Evolutionary conservation across 92 coral and sea anemone genomes (phyloP).

Genomic region (Diadumene lineata): DNA sequence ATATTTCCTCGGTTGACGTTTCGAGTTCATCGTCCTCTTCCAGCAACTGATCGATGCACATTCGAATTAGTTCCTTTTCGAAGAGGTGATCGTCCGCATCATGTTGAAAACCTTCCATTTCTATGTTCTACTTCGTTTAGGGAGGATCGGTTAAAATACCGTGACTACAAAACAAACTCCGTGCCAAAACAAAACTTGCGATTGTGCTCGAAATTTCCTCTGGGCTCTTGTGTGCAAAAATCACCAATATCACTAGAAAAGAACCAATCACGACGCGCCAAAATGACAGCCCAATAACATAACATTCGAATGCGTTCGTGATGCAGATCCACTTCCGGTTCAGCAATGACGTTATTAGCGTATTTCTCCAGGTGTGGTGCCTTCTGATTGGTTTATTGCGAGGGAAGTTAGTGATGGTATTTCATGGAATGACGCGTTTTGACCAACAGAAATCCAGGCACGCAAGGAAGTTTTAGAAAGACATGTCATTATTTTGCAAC

Average conservation of each 20-base stretch:
- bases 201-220: constrained; percentile 59
- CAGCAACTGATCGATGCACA: constrained; percentile 95
- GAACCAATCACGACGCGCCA: constrained; percentile 79
- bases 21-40: constrained; percentile 99
- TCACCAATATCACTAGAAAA: constrained; percentile 37
- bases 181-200: constrained; percentile 58
- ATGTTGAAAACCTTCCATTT: constrained; percentile 86
- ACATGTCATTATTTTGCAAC: too few species aligned
- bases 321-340: constrained; percentile 58
- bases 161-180: constrained; percentile 13
- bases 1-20: constrained; percentile 88
- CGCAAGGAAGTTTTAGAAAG: neutral
- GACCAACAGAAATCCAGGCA: neutral
- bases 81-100: constrained; percentile 77
- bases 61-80: constrained; percentile 96
- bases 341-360: constrained; percentile 22
- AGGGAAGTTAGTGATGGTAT: neutral
- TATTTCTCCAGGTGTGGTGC: constrained; percentile 23
- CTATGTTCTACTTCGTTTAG: constrained; percentile 58
- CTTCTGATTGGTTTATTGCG: neutral
- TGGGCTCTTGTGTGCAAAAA: constrained; percentile 15
- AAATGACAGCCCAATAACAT: constrained; percentile 72
- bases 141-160: constrained; percentile 49
- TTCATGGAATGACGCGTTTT: constrained; percentile 3
- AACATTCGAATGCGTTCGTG: constrained; percentile 81